Evolutionary conservation across 2,888 invertebrate genomes (phyloP), one percentile per base, ranked within the genome.

Genomic region (Tridacna gigas): DNA sequence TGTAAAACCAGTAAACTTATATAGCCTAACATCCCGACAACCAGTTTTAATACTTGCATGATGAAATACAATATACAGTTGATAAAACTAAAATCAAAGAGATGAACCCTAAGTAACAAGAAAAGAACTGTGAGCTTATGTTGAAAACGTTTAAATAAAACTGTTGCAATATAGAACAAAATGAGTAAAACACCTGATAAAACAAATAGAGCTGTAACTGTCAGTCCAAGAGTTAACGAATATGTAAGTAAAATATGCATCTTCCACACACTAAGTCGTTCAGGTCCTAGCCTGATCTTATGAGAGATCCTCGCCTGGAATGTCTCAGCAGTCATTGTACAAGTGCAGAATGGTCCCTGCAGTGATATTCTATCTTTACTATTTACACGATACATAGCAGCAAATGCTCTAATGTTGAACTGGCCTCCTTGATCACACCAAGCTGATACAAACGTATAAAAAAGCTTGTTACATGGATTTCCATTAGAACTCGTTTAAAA

Each of bases 131-230:
- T 48, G n/a, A 83, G 65, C 51, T 83, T 83, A n/a, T 74, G 77
- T 74, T 83, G 83, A 75, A 83, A 83, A 26, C 83, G 73, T 56
- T 75, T 80, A 67, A 83, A 83, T 25, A 71, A 60, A 7, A 74
- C 67, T 25, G 66, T 67, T 26, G 61, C 67, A 20, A 80, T 26
- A 51, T 67, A 83, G n/a, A 77, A 56, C 20, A 80, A n/a, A 13
- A 61, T 45, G 0, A 67, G n/a, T 26, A 80, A 13, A 18, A 83
- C 1, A 56, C 37, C 77, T 5, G 74, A 28, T 18, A 80, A 15
- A 11, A 74, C 47, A 37, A 83, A 80, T 25, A 83, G 51, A 15
- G 77, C n/a, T 15, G 65, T 37, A 2, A 69, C 37, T 26, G 67
- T 25, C 4, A 83, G 47, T 47, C 83, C 80, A 25, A 69, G 26